These are phyloP conservation scores for Hiodon alosoides DNA, from an alignment of 2,113 vertebrate genomes.

Conservation along the genomic window DNA sequence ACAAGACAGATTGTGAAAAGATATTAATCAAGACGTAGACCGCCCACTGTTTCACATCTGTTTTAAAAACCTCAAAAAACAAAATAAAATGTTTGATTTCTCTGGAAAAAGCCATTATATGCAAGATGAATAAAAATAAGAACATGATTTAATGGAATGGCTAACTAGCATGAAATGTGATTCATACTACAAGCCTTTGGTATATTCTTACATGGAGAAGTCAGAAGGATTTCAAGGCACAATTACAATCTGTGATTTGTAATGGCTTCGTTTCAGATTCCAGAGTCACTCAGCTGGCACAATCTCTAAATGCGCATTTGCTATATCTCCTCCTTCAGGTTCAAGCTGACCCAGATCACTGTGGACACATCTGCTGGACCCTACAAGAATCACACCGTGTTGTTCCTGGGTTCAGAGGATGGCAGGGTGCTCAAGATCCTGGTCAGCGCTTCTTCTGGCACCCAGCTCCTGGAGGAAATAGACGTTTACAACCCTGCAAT, in stretches of 20 bases:
- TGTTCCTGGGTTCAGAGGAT: constrained; percentile 83
- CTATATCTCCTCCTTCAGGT: constrained; percentile 49
- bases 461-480: constrained; percentile 80
- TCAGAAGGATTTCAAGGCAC: neutral
- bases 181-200: neutral
- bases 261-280: neutral
- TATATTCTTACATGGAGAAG: too few relatives aligned
- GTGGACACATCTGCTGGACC: constrained; percentile 78
- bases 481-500: constrained; percentile 75
- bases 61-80: constrained; percentile 33
- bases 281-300: constrained; percentile 32
- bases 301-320: neutral
- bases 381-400: constrained; percentile 68
- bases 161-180: neutral
- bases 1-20: neutral
- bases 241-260: neutral
- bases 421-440: constrained; percentile 84
- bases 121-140: neutral
- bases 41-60: constrained; percentile 49
- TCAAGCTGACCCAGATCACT: constrained; percentile 78
- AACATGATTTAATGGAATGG: neutral
- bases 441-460: constrained; percentile 49
- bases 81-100: constrained; percentile 45
- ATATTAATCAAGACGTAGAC: neutral
- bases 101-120: constrained; percentile 26